Evolutionary conservation across 2,888 invertebrate genomes (phyloP), one percentile per base, ranked within the genome.

Genomic region (Dione juno): DNA sequence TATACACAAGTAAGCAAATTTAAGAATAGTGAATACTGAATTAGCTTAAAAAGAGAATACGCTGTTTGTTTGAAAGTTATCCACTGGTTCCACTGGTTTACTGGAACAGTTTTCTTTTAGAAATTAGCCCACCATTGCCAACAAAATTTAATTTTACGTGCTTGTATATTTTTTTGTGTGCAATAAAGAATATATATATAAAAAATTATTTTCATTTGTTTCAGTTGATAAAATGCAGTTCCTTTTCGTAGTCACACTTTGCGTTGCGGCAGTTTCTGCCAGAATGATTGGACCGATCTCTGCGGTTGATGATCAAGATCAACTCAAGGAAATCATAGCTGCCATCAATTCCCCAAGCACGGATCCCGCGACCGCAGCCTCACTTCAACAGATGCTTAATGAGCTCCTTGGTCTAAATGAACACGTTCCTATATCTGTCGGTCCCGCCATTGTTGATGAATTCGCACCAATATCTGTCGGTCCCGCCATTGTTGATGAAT

Each of bases 221-320:
- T 16, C 57, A 57, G 57, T 9, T 35, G 13, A n/a, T 37, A 68
- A 52, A 11, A 71, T 71, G 71, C 66, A 66, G 66, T 71, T 71
- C 48, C 35, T 73, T 77, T 53, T 87, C 52, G 85, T 84, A 63
- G 77, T 90, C 77, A 83, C 86, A 53, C 77, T 88, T 53, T 79
- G 88, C 80, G 87, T 80, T 45, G 74, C 74, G 53, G 69, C 65
- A 50, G 69, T 67, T 13, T 67, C 71, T 21, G 74, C 74, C 45
- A 52, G 77, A 75, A 53, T 76, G 78, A 66, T 78, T 77, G 65
- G 67, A 43, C 64, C 74, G 28, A 72, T 72, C 54, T 74, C 75
- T 13, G 35, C 70, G 0, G 57, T 58, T 13, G 19, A 54, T 28
- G 69, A 74, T 54, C 35, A 68, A 1, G 74, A 76, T 40, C 75